These are phyloP conservation scores for Oceanodroma leucorhoa DNA, from an alignment of 2,797 vertebrate species.

Conservation along the genomic window DNA sequence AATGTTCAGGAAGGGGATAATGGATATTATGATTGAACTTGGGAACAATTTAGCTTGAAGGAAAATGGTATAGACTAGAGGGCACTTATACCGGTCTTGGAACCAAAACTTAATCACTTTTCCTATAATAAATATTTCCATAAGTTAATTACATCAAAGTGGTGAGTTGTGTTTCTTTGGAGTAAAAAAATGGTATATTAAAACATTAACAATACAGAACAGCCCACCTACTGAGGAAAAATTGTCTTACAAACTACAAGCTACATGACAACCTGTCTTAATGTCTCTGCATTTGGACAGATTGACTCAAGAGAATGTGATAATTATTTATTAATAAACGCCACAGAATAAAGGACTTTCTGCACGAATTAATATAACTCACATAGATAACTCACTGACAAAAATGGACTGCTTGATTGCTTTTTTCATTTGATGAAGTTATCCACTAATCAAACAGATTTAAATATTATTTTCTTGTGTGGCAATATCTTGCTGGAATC, in stretches of 20 bases:
- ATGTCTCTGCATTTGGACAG: neutral
- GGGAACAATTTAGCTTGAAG: neutral
- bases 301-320: neutral
- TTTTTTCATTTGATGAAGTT: neutral
- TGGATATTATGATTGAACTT: neutral
- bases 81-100: neutral
- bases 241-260: neutral
- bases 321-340: neutral
- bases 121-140: conserved; percentile 13
- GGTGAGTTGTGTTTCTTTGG: neutral
- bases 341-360: neutral
- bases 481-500: neutral
- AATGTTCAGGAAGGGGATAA: neutral
- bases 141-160: neutral
- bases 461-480: neutral
- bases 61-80: neutral
- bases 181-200: neutral
- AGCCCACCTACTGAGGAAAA: neutral
- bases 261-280: neutral
- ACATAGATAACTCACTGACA: neutral
- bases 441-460: neutral
- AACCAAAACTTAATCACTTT: neutral
- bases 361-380: neutral
- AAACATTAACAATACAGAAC: neutral
- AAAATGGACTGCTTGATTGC: neutral